These are phyloP conservation scores for Agriotes lineatus DNA, from an alignment of 2,888 invertebrate genomes.

Conservation along the genomic window DNA sequence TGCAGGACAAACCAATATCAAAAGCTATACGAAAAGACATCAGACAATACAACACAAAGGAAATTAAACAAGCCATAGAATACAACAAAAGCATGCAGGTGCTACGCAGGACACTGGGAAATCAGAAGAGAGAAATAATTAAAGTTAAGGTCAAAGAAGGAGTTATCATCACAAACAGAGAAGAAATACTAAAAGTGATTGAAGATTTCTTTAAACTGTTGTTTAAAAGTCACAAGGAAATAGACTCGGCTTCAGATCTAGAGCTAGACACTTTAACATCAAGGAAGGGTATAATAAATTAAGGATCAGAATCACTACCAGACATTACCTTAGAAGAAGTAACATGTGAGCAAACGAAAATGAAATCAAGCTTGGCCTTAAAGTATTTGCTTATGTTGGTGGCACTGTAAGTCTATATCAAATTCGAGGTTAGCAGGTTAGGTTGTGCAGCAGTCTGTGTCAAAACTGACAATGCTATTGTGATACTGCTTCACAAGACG, in stretches of 20 bases:
- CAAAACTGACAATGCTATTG: neutral
- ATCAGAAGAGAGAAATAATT: slow-evolving; percentile 19
- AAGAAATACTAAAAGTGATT: slow-evolving; percentile 8
- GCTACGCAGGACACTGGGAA: neutral
- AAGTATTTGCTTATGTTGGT: neutral
- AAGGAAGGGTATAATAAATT: neutral
- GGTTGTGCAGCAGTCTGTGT: neutral
- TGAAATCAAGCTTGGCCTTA: neutral
- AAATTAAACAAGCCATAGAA: slow-evolving; percentile 6
- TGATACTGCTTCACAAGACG: neutral
- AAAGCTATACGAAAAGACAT: neutral
- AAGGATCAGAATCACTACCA: slow-evolving; percentile 3
- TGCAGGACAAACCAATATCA: neutral
- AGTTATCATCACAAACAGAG: slow-evolving; percentile 18
- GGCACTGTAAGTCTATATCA: neutral
- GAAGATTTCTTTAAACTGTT: slow-evolving; percentile 21
- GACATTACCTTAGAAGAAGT: neutral
- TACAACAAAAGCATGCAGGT: slow-evolving; percentile 3
- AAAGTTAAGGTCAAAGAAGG: slow-evolving; percentile 13
- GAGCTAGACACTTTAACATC: neutral
- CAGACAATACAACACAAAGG: slow-evolving; percentile 5
- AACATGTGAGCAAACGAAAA: neutral
- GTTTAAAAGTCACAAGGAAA: slow-evolving; percentile 3
- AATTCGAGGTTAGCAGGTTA: neutral
- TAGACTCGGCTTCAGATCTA: neutral